phyloP scores from a whole-genome alignment of 2,113 vertebrate species.

The Onychostruthus taczanowskii region DNA sequence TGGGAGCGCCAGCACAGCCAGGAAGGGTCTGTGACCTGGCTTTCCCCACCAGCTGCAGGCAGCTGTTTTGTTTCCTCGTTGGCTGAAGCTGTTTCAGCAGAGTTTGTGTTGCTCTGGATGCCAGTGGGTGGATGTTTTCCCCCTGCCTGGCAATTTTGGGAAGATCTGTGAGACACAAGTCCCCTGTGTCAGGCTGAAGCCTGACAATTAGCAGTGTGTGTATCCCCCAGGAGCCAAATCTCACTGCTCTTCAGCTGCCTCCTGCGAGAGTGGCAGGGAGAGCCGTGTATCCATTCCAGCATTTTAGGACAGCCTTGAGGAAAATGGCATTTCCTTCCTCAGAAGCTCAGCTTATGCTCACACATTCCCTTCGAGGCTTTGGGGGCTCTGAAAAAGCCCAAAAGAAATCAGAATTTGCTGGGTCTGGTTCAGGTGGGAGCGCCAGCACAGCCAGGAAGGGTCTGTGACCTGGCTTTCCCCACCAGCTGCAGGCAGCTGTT shows the following conservation, averaged over 20 bases:
- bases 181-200: slow-evolving; percentile 54
- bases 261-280: slow-evolving; percentile 21
- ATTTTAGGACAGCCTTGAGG: background rate
- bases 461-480: background rate
- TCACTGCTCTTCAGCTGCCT: slow-evolving; percentile 35
- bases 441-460: background rate
- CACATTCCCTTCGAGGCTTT: background rate
- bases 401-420: background rate
- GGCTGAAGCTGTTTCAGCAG: background rate
- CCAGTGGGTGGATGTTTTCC: background rate
- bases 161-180: slow-evolving; percentile 57
- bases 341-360: background rate
- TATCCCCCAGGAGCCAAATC: slow-evolving; percentile 40
- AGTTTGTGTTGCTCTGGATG: background rate
- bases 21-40: background rate
- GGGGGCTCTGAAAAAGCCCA: background rate
- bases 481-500: background rate
- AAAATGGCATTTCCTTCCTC: background rate
- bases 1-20: background rate
- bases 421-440: background rate
- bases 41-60: background rate
- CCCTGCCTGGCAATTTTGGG: background rate
- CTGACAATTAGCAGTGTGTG: slow-evolving; percentile 54
- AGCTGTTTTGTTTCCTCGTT: background rate
- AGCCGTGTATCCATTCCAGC: background rate